Conservation (phyloP, 1,140 invertebrate genomes). For the Homalodisca vitripennis region DNA sequence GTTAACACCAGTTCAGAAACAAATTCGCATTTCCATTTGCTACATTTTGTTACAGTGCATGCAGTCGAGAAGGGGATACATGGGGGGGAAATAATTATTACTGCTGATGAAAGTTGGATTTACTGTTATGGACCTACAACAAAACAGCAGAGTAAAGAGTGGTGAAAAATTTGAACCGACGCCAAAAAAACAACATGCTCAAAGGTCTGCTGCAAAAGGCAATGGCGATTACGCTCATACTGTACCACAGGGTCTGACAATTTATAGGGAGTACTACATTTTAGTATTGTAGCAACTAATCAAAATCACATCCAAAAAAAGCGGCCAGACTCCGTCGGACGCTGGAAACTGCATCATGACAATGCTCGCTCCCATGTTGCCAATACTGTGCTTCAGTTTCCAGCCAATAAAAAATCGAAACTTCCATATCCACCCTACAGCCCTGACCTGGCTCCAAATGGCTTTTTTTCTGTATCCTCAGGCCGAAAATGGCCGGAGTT, state of each 20-base stretch:
- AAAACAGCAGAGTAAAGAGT: conserved; percentile 10
- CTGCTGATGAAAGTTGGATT: conserved; percentile 10
- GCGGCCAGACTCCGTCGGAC: conserved; percentile 14
- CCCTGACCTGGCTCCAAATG: conserved; percentile 5
- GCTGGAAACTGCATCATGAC: conserved; percentile 21
- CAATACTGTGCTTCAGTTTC: conserved; percentile 9
- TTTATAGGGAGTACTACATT: conserved; percentile 16
- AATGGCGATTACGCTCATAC: conserved; percentile 26
- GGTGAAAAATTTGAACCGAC: conserved; percentile 10
- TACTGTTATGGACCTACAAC: conserved; percentile 7
- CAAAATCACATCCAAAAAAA: conserved; percentile 30
- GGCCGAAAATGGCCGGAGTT: neutral
- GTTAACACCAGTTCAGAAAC: conserved; percentile 11
- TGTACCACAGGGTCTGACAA: conserved; percentile 23
- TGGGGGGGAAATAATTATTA: conserved; percentile 1
- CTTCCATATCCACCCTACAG: conserved; percentile 31
- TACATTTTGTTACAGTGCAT: neutral
- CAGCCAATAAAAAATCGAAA: conserved; percentile 2
- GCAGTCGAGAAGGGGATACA: neutral
- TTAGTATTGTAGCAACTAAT: conserved; percentile 20
- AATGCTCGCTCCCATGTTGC: conserved; percentile 26
- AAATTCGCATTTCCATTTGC: conserved; percentile 4
- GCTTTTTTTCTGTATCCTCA: conserved; percentile 30
- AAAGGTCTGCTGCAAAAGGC: conserved; percentile 25
- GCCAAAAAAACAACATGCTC: conserved; percentile 12